Evolutionary conservation across 2,113 vertebrate genomes (phyloP), one percentile per base, ranked within the genome.

Genomic region (Balaeniceps rex): DNA sequence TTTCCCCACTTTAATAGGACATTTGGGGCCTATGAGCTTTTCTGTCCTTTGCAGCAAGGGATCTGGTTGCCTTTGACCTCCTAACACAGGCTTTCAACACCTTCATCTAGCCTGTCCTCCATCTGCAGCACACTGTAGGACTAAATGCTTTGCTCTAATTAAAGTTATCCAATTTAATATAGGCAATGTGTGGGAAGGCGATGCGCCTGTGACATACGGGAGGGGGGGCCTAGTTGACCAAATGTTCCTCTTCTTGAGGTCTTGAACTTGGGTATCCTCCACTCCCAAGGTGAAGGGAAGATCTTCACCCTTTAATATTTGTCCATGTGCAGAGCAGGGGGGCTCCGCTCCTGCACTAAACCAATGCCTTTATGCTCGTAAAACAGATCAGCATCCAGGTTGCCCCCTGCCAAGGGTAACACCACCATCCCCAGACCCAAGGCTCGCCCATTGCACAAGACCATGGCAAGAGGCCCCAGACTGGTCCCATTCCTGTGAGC

Each of bases 201-300:
- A 9, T 0, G 7, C 1, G 5, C 8, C 46, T 49, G 42, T 61
- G 76, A 54, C 31, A 8, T n/a, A 52, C 0, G 0, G 26, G 11
- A 77, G 3, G 10, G 34, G 34, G 36, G 29, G 4, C 6, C 23
- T 63, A 0, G 23, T 15, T 87, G 68, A 40, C 46, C 10, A 12
- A 68, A 42, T 7, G 3, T 3, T 81, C 19, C 5, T 68, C 21
- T 84, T 78, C 38, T 82, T n/a, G n/a, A n/a, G 26, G 3, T 87
- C 61, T 79, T 54, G 55, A 54, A 5, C 23, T 69, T 68, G 63
- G 12, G 5, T 24, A 51, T 49, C 16, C 29, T 83, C 2, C 11
- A 19, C 38, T 91, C 15, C 17, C 31, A 64, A 40, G 52, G 29
- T 33, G 8, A 82, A 61, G 34, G 29, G 26, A 57, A 55, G 33